These are phyloP conservation scores for Cinclus cinclus DNA, from an alignment of 2,113 vertebrate genomes.

Conservation along the genomic window DNA sequence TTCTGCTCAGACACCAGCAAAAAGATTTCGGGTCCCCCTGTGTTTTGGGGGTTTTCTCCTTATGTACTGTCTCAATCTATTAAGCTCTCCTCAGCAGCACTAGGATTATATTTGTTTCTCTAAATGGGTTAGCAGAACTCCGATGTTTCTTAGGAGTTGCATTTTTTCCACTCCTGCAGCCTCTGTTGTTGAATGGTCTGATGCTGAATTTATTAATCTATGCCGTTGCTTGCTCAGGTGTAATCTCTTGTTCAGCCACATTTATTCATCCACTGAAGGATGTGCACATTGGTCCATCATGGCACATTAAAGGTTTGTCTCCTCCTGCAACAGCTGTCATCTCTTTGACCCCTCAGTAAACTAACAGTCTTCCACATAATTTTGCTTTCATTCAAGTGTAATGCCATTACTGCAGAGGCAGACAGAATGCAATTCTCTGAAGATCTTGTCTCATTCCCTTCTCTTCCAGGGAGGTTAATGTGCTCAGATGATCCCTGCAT, in stretches of 20 bases:
- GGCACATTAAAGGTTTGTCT: constrained; percentile 38
- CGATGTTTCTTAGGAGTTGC: not conserved
- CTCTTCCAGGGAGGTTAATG: constrained; percentile 45
- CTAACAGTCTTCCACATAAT: constrained; percentile 28
- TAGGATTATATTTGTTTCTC: not conserved
- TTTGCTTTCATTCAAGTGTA: constrained; percentile 48
- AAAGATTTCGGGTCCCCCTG: not conserved
- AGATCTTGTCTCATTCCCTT: constrained; percentile 34
- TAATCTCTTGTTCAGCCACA: constrained; percentile 11
- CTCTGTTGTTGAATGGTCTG: not conserved
- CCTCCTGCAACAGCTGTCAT: constrained; percentile 11
- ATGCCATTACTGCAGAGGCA: constrained; percentile 2
- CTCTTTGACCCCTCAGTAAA: constrained; percentile 48
- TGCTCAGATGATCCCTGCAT: constrained; percentile 13
- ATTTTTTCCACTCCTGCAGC: not conserved
- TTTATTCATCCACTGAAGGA: constrained; percentile 22
- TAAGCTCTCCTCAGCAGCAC: not conserved
- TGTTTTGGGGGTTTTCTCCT: not conserved
- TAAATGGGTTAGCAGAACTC: not conserved
- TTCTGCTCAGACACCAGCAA: not conserved
- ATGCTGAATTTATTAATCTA: not conserved
- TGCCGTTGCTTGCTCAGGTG: constrained; percentile 32
- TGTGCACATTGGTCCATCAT: constrained; percentile 41
- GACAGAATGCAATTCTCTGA: constrained; percentile 30
- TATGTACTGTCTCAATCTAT: not conserved